These are phyloP conservation scores for Caretta caretta DNA, from an alignment of 2,113 vertebrate genomes.

Conservation along the genomic window DNA sequence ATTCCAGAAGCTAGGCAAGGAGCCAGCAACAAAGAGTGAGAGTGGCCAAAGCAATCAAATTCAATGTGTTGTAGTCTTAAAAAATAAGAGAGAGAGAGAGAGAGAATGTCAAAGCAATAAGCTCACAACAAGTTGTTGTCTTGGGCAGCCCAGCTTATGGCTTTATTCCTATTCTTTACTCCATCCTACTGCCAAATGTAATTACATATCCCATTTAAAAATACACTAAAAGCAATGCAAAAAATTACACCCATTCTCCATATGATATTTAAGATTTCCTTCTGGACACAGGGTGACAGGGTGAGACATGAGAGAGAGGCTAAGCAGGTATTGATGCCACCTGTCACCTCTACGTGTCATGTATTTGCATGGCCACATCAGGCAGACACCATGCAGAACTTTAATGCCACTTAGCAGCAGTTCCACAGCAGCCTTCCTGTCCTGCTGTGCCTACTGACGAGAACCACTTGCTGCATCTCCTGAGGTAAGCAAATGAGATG, in stretches of 20 bases:
- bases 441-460: not conserved
- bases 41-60: constrained; percentile 48
- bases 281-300: not conserved
- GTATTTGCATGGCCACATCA: not conserved
- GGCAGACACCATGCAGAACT: not conserved
- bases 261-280: not conserved
- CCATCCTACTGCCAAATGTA: constrained; percentile 12
- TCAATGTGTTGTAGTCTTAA: not conserved
- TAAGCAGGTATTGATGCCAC: not conserved
- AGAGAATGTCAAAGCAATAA: constrained; percentile 34
- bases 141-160: constrained; percentile 34
- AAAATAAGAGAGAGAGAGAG: not conserved
- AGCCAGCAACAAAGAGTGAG: constrained; percentile 37
- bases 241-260: not conserved
- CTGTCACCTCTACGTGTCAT: not conserved
- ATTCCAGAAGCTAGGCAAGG: constrained; percentile 13
- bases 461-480: not conserved
- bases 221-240: not conserved
- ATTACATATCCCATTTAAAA: not conserved
- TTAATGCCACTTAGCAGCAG: not conserved
- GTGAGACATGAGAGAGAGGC: not conserved
- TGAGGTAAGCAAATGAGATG: not conserved
- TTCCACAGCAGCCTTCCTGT: not conserved
- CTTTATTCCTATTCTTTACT: constrained; percentile 18
- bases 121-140: constrained; percentile 38